Evolutionary conservation across 2,888 invertebrate genomes (phyloP).

Genomic region (Sarcophaga rosellei): DNA sequence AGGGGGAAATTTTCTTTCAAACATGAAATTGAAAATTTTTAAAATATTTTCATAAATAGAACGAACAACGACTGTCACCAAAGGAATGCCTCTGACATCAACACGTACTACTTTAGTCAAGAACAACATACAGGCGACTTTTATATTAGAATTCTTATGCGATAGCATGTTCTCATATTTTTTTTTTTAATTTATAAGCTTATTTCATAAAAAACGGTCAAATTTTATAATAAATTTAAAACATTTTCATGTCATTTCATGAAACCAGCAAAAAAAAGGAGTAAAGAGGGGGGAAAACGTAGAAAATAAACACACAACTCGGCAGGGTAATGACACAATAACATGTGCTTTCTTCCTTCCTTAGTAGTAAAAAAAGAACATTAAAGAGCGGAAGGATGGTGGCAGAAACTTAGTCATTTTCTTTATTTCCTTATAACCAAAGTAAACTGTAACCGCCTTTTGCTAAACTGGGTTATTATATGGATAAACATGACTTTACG

Average conservation of each 20-base stretch:
- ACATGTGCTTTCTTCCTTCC: conserved; percentile 38
- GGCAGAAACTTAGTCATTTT: conserved; percentile 9
- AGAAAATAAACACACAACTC: conserved; percentile 23
- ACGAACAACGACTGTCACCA: conserved; percentile 11
- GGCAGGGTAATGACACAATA: conserved; percentile 50
- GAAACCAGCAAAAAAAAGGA: background rate
- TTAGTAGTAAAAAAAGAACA: background rate
- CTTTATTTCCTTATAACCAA: conserved; percentile 30
- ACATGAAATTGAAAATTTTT: conserved; percentile 20
- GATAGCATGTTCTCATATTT: background rate
- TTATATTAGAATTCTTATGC: background rate
- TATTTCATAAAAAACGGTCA: background rate
- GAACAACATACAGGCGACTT: background rate
- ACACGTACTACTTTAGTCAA: background rate
- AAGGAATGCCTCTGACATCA: conserved; percentile 20
- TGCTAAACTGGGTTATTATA: conserved; percentile 36
- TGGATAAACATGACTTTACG: background rate
- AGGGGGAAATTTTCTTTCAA: background rate
- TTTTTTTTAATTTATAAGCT: background rate
- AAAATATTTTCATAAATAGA: background rate
- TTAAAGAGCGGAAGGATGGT: background rate
- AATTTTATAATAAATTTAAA: conserved; percentile 29
- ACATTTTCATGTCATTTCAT: conserved; percentile 4
- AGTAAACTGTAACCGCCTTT: conserved; percentile 1
- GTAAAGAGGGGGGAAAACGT: background rate